Base-by-base conservation (phyloP, 2,797 vertebrate species). In the Botia kubotai region DNA sequence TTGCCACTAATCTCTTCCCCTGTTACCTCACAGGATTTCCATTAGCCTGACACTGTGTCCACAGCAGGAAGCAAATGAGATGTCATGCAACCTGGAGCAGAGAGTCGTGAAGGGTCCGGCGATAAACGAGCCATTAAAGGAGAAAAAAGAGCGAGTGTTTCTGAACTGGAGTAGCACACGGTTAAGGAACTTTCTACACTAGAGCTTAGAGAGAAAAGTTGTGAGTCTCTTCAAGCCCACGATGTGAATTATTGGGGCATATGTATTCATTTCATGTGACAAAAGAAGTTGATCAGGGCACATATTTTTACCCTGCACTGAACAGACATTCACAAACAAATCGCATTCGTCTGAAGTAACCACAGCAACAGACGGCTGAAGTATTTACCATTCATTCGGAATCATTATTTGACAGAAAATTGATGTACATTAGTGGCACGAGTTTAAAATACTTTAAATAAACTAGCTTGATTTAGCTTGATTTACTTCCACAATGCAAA, bases 41-140 rank as follows among this genome's bases (percentile, higher is more conserved):
- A 84, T 80, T 83, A 80, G 62, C 58, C 60, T 72, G 73, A 72
- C 82, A 80, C 77, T 80, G 72, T 75, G 74, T 67, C 65, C 75
- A 66, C 78, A 43, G 78, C 53, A 55, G 58, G 67, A 80, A 80
- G 70, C 78, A 73, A 80, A 84, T 84, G 68, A 84, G 70, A 74
- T 70, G 73, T 60, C 70, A 62, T 62, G 74, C 70, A 69, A 81
- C 75, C 72, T 73, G 62, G 48, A 83, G 67, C 50, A 68, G 36
- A 33, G 43, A 72, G 74, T 33, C 66, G 43, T 58, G 72, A 76
- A 75, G 23, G 43, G 66, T 66, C 68, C 58, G 21, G 17, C 57
- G 67, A 83, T 76, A 76, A 80, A 71, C 2, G 13, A 73, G 69
- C 62, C 46, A 79, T 83, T 83, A 55, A 21, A 43, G 19, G 17